Conservation (phyloP, 2,888 invertebrate genomes). For the Diloba caeruleocephala region DNA sequence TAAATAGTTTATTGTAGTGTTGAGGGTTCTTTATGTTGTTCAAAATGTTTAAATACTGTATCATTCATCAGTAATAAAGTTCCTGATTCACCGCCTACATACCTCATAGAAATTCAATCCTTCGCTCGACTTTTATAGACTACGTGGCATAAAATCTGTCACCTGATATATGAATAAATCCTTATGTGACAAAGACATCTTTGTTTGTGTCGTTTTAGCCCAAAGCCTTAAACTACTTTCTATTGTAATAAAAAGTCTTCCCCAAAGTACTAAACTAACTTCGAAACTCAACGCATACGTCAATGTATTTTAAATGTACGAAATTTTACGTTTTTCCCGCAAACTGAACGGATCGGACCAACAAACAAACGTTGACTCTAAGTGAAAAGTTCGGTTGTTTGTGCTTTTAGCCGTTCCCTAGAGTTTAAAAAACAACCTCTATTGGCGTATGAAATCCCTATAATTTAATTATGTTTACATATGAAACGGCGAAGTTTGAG, state of each 20-base stretch:
- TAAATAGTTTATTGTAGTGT: not conserved
- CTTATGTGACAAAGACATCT: constrained; percentile 4
- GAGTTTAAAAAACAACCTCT: constrained; percentile 60
- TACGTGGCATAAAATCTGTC: constrained; percentile 15
- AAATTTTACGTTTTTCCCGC: constrained; percentile 56
- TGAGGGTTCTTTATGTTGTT: too few relatives aligned
- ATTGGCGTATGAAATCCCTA: constrained; percentile 60
- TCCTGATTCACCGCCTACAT: constrained; percentile 16
- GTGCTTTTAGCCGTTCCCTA: constrained; percentile 64
- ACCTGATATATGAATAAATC: constrained; percentile 4
- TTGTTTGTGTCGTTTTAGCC: constrained; percentile 16
- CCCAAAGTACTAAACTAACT: constrained; percentile 34
- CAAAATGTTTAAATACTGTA: constrained; percentile 7
- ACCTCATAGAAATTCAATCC: constrained; percentile 29
- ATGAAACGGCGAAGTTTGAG: constrained; percentile 55
- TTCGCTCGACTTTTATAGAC: constrained; percentile 29
- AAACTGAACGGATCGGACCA: constrained; percentile 58
- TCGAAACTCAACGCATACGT: constrained; percentile 41
- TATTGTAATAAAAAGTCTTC: constrained; percentile 26
- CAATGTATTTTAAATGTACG: constrained; percentile 54
- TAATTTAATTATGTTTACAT: constrained; percentile 68
- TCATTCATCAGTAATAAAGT: constrained; percentile 20
- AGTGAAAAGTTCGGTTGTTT: constrained; percentile 78
- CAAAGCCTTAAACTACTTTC: constrained; percentile 13
- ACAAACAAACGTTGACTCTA: constrained; percentile 65